A percentile compares a stretch with the other conserved stretches of the same genome.
phyloP scores from a whole-genome alignment of 1,140 invertebrate species.

The Trachymyrmex cornetzi region DNA sequence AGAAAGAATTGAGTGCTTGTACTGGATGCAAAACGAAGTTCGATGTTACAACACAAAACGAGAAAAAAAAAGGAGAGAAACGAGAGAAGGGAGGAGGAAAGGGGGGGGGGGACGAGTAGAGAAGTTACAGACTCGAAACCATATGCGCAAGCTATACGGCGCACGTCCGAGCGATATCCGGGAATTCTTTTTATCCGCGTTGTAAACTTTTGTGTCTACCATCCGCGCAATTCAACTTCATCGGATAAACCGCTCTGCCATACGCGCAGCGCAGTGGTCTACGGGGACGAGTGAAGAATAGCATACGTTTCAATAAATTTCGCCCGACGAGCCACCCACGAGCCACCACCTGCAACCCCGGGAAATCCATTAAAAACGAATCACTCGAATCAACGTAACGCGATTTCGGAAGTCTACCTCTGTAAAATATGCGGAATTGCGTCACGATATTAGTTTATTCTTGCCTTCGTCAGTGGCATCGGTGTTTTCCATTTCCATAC shows the following conservation, averaged over 20 bases:
- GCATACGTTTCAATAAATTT: slow-evolving; percentile 83
- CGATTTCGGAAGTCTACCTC: slow-evolving; percentile 56
- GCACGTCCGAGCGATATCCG: slow-evolving; percentile 59
- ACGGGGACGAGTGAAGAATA: slow-evolving; percentile 77
- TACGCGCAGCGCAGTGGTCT: slow-evolving; percentile 69
- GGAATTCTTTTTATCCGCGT: slow-evolving; percentile 60
- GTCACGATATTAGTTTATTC: slow-evolving; percentile 61
- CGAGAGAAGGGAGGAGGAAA: neutral
- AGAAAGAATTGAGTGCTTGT: slow-evolving; percentile 37
- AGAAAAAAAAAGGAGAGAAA: slow-evolving; percentile 6
- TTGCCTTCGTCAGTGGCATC: slow-evolving; percentile 59
- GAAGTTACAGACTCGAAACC: slow-evolving; percentile 56
- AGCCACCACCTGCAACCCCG: slow-evolving; percentile 52
- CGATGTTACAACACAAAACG: slow-evolving; percentile 12
- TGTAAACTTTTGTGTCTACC: slow-evolving; percentile 66
- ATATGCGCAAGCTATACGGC: slow-evolving; percentile 61
- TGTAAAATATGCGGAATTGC: slow-evolving; percentile 62
- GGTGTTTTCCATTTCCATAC: slow-evolving; percentile 59
- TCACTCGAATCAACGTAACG: slow-evolving; percentile 65
- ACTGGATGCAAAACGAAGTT: slow-evolving; percentile 32
- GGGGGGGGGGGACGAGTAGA: neutral
- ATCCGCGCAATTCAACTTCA: slow-evolving; percentile 72
- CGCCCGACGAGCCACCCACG: slow-evolving; percentile 49
- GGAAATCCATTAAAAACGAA: slow-evolving; percentile 66
- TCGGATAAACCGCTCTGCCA: slow-evolving; percentile 71